Evolutionary conservation across 2,797 vertebrate species (phyloP).

Genomic region (Balearica regulorum): DNA sequence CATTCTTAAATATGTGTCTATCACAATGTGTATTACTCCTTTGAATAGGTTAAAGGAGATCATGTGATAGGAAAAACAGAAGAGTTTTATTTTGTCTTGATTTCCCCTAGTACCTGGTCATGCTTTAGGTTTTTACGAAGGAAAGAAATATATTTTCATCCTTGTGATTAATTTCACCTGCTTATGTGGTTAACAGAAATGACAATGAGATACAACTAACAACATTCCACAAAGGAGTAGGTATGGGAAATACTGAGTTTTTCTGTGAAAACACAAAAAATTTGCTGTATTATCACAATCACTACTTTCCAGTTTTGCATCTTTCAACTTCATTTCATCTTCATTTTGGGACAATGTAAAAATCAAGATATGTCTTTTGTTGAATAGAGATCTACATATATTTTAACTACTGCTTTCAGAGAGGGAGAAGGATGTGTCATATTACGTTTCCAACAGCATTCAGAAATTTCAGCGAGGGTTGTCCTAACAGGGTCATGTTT

Average conservation of each 20-base stretch:
- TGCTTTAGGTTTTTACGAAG: background rate
- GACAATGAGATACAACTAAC: background rate
- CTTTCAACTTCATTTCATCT: background rate
- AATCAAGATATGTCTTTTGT: background rate
- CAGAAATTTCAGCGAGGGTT: background rate
- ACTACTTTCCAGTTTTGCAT: accelerated
- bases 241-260: background rate
- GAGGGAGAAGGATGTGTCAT: background rate
- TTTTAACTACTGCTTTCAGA: background rate
- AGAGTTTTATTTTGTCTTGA: background rate
- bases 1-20: background rate
- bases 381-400: background rate
- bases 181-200: background rate
- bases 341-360: background rate
- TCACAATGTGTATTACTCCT: background rate
- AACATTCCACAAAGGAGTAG: background rate
- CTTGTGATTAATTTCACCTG: background rate
- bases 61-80: background rate
- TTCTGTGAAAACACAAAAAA: background rate
- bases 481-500: background rate
- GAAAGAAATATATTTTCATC: background rate
- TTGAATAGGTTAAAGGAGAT: background rate
- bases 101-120: background rate
- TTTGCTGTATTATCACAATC: accelerated
- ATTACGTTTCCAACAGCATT: background rate